Conservation (phyloP, 2,888 invertebrate species). For the Anagyrus pseudococci region DNA sequence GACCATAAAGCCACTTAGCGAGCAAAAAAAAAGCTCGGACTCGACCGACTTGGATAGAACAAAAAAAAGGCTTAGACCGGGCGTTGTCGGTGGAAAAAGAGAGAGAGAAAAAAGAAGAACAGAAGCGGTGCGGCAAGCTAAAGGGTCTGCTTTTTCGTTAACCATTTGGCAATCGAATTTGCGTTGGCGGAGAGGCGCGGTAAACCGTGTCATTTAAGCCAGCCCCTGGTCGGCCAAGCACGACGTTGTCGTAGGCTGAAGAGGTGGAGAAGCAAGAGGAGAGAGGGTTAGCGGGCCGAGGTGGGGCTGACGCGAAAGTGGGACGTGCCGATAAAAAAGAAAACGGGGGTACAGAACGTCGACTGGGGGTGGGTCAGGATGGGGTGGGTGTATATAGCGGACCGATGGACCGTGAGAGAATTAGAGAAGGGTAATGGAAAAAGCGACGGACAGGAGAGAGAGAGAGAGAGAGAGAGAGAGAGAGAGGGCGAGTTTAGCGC, state of each 20-base stretch:
- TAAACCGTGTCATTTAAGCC: conserved; percentile 6
- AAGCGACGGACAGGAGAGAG: no score
- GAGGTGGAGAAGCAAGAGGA: not conserved
- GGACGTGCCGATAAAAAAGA: not conserved
- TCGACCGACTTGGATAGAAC: no score
- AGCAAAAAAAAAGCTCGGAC: no score
- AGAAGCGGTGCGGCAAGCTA: not conserved
- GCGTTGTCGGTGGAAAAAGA: not conserved
- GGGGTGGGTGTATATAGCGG: not conserved
- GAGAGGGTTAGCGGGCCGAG: not conserved
- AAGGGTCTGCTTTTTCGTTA: not conserved
- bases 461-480: not conserved
- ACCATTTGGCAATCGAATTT: conserved; percentile 15
- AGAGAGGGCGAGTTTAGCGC: not conserved
- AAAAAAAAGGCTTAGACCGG: no score
- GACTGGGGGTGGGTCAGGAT: not conserved
- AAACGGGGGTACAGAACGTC: not conserved
- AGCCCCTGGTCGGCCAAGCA: no score
- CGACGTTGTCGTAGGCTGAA: no score
- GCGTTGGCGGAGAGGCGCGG: not conserved
- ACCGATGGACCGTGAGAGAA: conserved; percentile 6
- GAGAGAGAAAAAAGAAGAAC: not conserved
- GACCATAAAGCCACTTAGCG: not conserved
- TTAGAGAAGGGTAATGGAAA: not conserved
- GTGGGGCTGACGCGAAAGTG: not conserved